Percentiles rank a stretch among this genome's conserved stretches.
phyloP scores from a whole-genome alignment of 2,113 vertebrate genomes.

The Bambusicola thoracicus region DNA sequence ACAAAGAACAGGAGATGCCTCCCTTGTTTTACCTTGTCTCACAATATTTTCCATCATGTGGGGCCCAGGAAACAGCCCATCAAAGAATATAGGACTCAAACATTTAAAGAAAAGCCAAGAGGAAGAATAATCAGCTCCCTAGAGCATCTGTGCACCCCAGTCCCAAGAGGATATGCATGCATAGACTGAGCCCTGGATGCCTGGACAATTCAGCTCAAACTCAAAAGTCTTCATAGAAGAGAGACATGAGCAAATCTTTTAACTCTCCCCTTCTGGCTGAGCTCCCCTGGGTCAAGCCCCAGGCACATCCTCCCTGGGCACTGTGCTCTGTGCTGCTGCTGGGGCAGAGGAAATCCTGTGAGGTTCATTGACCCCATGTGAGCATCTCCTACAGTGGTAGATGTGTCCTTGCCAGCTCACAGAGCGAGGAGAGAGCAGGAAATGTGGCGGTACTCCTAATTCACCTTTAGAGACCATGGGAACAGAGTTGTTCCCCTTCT shows the following conservation, averaged over 20 bases:
- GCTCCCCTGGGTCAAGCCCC: not conserved
- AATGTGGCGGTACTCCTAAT: not conserved
- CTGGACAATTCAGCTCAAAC: not conserved
- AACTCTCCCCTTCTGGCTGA: not conserved
- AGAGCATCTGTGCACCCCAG: fast-evolving
- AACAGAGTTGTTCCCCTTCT: not conserved
- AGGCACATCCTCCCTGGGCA: fast-evolving
- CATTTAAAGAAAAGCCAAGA: not conserved
- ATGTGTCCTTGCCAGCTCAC: fast-evolving
- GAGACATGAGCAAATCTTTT: not conserved
- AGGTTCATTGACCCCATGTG: not conserved
- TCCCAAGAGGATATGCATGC: fast-evolving
- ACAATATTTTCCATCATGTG: fast-evolving
- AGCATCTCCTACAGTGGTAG: not conserved
- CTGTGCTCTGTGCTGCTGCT: not conserved
- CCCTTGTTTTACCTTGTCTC: not conserved
- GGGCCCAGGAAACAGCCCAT: not conserved
- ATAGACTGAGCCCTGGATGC: not conserved
- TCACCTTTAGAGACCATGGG: not conserved
- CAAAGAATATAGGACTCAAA: not conserved
- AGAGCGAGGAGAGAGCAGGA: not conserved
- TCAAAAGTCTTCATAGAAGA: not conserved
- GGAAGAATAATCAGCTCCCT: not conserved
- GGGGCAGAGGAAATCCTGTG: not conserved
- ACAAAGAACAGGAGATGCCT: not conserved